Evolutionary conservation across 2,797 vertebrate species (phyloP).

Genomic region (Amblyraja radiata): DNA sequence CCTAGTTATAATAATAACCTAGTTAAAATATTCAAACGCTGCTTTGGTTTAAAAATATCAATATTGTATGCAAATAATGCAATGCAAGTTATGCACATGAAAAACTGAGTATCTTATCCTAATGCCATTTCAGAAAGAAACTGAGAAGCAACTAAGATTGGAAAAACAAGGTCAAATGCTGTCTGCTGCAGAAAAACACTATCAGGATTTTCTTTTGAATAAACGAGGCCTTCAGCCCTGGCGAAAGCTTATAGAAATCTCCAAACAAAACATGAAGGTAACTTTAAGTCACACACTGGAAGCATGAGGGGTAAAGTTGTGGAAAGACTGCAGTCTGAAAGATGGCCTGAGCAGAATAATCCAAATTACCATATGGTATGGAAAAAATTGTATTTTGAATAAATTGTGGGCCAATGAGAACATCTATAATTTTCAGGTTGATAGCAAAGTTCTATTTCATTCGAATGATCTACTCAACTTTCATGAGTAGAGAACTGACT

Average conservation of each 20-base stretch:
- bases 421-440: neutral
- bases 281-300: neutral
- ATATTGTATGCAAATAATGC: neutral
- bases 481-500: neutral
- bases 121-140: conserved; percentile 64
- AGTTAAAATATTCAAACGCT: neutral
- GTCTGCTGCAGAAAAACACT: conserved; percentile 64
- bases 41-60: neutral
- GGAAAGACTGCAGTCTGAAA: neutral
- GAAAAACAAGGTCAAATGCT: conserved; percentile 63
- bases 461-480: neutral
- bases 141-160: conserved; percentile 68
- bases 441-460: neutral
- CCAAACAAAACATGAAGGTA: conserved; percentile 63
- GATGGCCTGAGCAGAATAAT: neutral
- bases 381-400: neutral
- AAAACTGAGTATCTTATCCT: neutral
- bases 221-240: conserved; percentile 72
- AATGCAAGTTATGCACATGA: neutral
- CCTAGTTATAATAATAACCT: too few species aligned
- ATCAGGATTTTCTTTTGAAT: conserved; percentile 61
- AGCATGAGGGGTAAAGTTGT: neutral
- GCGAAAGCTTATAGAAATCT: conserved; percentile 67
- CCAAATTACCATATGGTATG: neutral
- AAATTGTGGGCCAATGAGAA: neutral